Evolutionary conservation across 1,140 invertebrate species (phyloP).

Genomic region (Anagrus nilaparvatae): DNA sequence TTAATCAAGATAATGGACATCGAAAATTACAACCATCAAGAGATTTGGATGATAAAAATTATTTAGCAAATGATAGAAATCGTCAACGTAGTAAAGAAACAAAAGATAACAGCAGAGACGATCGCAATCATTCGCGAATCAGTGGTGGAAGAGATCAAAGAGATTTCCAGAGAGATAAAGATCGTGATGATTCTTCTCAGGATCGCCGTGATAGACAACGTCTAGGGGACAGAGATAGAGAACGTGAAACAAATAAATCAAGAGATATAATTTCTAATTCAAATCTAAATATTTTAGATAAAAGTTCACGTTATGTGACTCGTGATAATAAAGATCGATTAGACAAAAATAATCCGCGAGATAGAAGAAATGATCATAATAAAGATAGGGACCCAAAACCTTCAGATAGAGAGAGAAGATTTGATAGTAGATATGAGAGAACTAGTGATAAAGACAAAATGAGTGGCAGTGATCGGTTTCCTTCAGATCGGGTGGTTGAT

Average conservation of each 20-base stretch:
- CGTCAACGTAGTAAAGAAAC: conserved; percentile 30
- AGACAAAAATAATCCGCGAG: conserved; percentile 26
- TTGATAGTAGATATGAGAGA: conserved; percentile 31
- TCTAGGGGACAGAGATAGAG: conserved; percentile 20
- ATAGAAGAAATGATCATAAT: conserved; percentile 35
- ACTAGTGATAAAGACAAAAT: conserved; percentile 27
- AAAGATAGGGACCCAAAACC: conserved; percentile 32
- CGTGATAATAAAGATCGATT: too few relatives aligned
- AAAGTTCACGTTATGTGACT: too few relatives aligned
- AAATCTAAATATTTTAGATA: too few relatives aligned
- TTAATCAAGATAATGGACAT: conserved; percentile 29
- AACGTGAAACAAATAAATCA: too few relatives aligned
- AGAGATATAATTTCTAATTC: too few relatives aligned
- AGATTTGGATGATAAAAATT: conserved; percentile 27
- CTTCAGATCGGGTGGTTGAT: conserved; percentile 16
- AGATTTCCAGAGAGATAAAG: conserved; percentile 35
- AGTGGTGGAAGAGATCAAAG: conserved; percentile 27
- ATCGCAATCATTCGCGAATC: conserved; percentile 28
- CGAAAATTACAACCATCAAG: conserved; percentile 24
- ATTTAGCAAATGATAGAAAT: conserved; percentile 23
- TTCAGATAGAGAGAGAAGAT: conserved; percentile 26
- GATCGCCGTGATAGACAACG: conserved; percentile 25
- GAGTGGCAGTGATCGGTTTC: conserved; percentile 24
- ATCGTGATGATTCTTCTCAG: conserved; percentile 29
- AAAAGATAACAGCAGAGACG: conserved; percentile 26